phyloP scores from a whole-genome alignment of 2,888 invertebrate genomes.

The Theretra japonica region DNA sequence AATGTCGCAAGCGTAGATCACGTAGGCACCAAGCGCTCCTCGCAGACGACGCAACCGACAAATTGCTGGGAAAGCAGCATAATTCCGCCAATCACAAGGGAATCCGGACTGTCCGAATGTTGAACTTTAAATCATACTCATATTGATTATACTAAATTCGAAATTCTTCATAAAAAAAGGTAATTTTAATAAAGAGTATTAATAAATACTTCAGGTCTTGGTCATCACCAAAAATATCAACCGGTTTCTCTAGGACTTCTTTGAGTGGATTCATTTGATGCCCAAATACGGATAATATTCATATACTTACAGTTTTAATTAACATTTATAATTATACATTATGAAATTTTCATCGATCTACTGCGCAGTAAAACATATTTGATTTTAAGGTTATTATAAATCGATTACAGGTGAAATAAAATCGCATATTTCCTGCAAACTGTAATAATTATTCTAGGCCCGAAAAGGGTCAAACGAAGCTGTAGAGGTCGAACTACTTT shows the following conservation, averaged over 20 bases:
- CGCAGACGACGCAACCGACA: conserved; percentile 58
- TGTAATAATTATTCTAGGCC: neutral
- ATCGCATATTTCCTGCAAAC: too few species aligned
- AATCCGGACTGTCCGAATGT: conserved; percentile 51
- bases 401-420: too few species aligned
- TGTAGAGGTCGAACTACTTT: conserved; percentile 15
- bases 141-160: neutral
- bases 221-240: too few species aligned
- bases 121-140: neutral
- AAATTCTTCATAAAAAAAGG: too few species aligned
- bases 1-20: conserved; percentile 76
- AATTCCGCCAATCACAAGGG: conserved; percentile 60
- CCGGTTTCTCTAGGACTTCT: too few species aligned
- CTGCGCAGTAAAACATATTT: neutral
- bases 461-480: neutral
- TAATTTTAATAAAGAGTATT: too few species aligned
- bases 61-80: conserved; percentile 63
- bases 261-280: too few species aligned
- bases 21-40: conserved; percentile 58
- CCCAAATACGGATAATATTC: too few species aligned
- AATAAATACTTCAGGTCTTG: too few species aligned
- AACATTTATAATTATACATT: too few species aligned
- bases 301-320: too few species aligned
- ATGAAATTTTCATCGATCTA: neutral
- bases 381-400: neutral